A percentile compares a stretch with the other conserved stretches of the same genome.
phyloP scores from a whole-genome alignment of 2,888 invertebrate genomes.

The Polyommatus icarus region DNA sequence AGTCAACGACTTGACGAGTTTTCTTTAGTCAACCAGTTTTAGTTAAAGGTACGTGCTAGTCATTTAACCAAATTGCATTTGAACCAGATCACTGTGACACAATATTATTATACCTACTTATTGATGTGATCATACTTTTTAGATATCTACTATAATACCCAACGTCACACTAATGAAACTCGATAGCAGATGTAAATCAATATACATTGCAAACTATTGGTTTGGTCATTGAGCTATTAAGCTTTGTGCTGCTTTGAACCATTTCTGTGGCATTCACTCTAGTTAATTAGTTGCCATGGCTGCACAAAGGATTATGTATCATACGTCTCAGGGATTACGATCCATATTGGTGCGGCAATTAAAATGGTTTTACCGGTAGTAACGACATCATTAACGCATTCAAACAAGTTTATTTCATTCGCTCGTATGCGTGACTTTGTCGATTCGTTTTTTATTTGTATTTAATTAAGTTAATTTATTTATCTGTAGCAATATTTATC shows the following conservation, averaged over 20 bases:
- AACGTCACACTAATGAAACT: slow-evolving; percentile 23
- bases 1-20: no score
- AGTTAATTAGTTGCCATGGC: slow-evolving; percentile 38
- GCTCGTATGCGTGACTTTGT: neutral
- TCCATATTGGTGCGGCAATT: slow-evolving; percentile 1
- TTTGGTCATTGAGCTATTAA: slow-evolving; percentile 34
- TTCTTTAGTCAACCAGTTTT: no score
- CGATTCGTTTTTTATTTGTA: neutral
- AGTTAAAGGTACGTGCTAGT: no score
- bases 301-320: slow-evolving; percentile 18
- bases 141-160: neutral
- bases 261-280: slow-evolving; percentile 38
- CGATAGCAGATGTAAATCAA: slow-evolving; percentile 31
- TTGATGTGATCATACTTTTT: no score
- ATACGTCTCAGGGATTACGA: neutral
- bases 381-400: slow-evolving; percentile 20
- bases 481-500: neutral
- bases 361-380: slow-evolving; percentile 9
- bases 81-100: no score
- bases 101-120: no score
- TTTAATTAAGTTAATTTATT: no score
- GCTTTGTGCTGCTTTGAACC: slow-evolving; percentile 37
- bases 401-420: slow-evolving; percentile 19
- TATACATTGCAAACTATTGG: slow-evolving; percentile 32
- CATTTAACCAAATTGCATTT: no score